These are phyloP conservation scores for Phyllotreta striolata DNA, from an alignment of 2,888 invertebrate species.

Conservation along the genomic window DNA sequence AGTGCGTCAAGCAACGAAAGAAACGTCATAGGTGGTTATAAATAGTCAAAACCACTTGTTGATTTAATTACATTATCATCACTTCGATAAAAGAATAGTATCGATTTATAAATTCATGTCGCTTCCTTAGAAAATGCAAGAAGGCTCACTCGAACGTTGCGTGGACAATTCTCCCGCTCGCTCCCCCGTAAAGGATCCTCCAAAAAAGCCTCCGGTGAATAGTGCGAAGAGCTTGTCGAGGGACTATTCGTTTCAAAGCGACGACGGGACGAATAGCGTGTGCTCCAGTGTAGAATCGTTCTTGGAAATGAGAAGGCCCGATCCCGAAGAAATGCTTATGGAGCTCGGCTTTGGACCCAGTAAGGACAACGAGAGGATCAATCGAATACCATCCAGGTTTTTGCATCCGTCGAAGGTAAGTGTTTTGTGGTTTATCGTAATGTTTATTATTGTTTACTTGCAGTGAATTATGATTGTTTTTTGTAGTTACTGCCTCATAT, in stretches of 20 bases:
- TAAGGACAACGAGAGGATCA: slow-evolving; percentile 71
- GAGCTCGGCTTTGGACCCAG: slow-evolving; percentile 83
- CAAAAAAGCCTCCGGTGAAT: slow-evolving; percentile 32
- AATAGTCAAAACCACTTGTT: slow-evolving; percentile 37
- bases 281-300: slow-evolving; percentile 85
- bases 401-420: slow-evolving; percentile 79
- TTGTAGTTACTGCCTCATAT: slow-evolving; percentile 56
- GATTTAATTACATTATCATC: slow-evolving; percentile 18
- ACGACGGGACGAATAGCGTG: slow-evolving; percentile 64
- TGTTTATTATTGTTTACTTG: neutral
- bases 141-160: slow-evolving; percentile 79
- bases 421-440: slow-evolving; percentile 2
- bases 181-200: slow-evolving; percentile 35
- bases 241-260: slow-evolving; percentile 60
- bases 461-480: slow-evolving; percentile 23
- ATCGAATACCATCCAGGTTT: slow-evolving; percentile 84
- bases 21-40: slow-evolving; percentile 19
- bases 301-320: slow-evolving; percentile 82
- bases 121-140: slow-evolving; percentile 58
- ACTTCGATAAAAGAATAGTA: slow-evolving; percentile 13
- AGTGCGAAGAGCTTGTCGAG: slow-evolving; percentile 50
- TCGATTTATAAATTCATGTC: slow-evolving; percentile 8
- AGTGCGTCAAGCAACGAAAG: slow-evolving; percentile 14
- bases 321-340: slow-evolving; percentile 87
- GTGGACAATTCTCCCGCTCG: slow-evolving; percentile 71